Percentiles rank a stretch among this genome's conserved stretches.
phyloP scores from a whole-genome alignment of 1,140 invertebrate species.

The Eumeta japonica region DNA sequence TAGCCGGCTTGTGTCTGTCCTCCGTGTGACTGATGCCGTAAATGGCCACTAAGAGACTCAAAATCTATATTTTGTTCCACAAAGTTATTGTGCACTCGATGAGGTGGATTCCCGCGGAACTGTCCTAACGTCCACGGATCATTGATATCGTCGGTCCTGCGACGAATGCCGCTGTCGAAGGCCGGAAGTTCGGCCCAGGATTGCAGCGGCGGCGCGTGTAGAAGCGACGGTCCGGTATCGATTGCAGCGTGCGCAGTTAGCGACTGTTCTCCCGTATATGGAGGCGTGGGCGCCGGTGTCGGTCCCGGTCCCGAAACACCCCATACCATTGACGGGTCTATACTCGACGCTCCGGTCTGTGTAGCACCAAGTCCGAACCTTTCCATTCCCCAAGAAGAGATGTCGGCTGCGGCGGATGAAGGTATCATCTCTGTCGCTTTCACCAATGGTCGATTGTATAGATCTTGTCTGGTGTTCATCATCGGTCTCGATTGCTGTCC shows the following conservation, averaged over 20 bases:
- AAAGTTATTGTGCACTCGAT: constrained; percentile 35
- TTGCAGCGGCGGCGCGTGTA: constrained; percentile 31
- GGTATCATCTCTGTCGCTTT: constrained; percentile 29
- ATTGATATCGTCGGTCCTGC: constrained; percentile 19
- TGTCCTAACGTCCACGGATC: constrained; percentile 42
- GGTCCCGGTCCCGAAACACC: constrained; percentile 21
- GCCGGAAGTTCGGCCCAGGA: constrained; percentile 26
- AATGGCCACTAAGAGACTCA: constrained; percentile 30
- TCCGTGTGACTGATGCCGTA: too few relatives aligned
- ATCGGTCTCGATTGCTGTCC: constrained; percentile 21
- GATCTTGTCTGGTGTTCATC: constrained; percentile 24
- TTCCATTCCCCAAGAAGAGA: constrained; percentile 30
- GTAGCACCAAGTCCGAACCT: constrained; percentile 20
- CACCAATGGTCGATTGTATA: constrained; percentile 26
- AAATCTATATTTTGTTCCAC: constrained; percentile 39
- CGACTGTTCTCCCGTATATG: background rate
- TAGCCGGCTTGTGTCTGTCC: too few relatives aligned
- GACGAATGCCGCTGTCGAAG: constrained; percentile 24
- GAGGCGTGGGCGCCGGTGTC: constrained; percentile 15
- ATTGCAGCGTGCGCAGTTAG: too few relatives aligned
- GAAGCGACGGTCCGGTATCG: constrained; percentile 23
- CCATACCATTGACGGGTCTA: constrained; percentile 37
- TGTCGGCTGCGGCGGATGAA: constrained; percentile 17
- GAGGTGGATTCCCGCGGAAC: constrained; percentile 37
- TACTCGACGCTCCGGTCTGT: constrained; percentile 15